A percentile compares a stretch with the other conserved stretches of the same genome.
Evolutionary conservation across 2,113 vertebrate genomes (phyloP).

Genomic region (Narcine bancroftii): DNA sequence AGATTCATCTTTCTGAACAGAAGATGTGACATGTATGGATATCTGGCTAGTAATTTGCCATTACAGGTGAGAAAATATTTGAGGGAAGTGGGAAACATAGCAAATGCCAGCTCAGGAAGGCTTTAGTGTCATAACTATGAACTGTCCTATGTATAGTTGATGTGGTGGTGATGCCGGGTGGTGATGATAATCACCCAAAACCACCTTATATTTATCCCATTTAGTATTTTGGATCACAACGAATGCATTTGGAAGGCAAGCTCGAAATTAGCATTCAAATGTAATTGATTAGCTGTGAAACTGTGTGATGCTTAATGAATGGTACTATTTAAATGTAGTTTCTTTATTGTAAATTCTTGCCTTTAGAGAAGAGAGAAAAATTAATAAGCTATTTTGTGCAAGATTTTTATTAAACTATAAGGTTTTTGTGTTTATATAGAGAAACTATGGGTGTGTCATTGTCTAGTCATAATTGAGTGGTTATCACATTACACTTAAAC

Average conservation of each 20-base stretch:
- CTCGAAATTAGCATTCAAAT: neutral
- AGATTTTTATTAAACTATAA: neutral
- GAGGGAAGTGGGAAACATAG: neutral
- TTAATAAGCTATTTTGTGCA: neutral
- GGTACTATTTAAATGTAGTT: neutral
- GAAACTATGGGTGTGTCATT: neutral
- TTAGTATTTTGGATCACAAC: neutral
- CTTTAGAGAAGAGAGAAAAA: neutral
- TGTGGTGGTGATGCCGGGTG: too few relatives aligned
- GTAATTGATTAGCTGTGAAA: neutral
- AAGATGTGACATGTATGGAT: too few relatives aligned
- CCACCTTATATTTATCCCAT: neutral
- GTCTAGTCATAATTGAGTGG: neutral
- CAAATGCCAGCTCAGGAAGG: neutral
- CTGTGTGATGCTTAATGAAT: neutral
- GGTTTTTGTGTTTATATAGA: neutral
- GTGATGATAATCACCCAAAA: too few relatives aligned
- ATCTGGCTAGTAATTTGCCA: neutral
- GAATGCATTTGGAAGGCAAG: neutral
- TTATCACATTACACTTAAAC: neutral
- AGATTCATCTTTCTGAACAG: too few relatives aligned
- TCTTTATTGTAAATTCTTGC: neutral
- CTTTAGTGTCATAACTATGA: neutral
- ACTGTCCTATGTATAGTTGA: neutral
- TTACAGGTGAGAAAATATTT: neutral